Base-by-base conservation (phyloP, 2,113 vertebrate species). In the Oreochromis niloticus region DNA sequence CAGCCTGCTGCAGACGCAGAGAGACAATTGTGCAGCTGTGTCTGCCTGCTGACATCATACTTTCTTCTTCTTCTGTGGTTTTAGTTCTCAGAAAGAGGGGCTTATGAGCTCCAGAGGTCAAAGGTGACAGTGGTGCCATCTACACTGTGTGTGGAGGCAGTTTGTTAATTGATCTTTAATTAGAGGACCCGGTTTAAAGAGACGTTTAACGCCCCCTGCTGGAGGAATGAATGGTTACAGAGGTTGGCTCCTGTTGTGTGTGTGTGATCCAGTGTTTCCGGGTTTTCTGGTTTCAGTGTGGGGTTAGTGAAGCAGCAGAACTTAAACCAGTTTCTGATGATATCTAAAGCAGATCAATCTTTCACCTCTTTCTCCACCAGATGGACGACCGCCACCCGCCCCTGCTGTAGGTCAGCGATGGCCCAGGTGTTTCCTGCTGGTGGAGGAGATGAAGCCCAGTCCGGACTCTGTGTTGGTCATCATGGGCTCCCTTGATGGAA, bases 401-500 rank as follows among this genome's bases (percentile, higher is more conserved):
- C 41, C 41, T 6, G 78, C 81, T 71, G 79, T 91, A 93, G 95
- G 87, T 92, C 91, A 61, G 87, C 84, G 34, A 93, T 93, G 93
- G 95, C 86, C 86, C 16, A 43, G 36, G 59, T 55, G 68, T 52
- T 81, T 80, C 54, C 81, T 84, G 91, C 85, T 90, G 14, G 91
- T 4, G 85, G 87, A 90, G 92, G 89, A 90, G 79, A 91, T 56
- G 5, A 56, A 84, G 30, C 83, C 57, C n/a, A 43, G 80, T 24
- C 87, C 39, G 30, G 90, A 88, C 88, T 92, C 88, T 83, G 92
- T 91, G 89, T 87, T 91, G 92, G 87, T 96, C 86, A 59, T 88
- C 89, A 97, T 97, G 97, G 96, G 96, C 55, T 90, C 93, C 30
- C 87, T 96, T 91, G 94, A 96, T 90, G 96, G 95, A 91, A 95